These are phyloP conservation scores for Eclectus roratus DNA, from an alignment of 2,113 vertebrate genomes.

Conservation along the genomic window DNA sequence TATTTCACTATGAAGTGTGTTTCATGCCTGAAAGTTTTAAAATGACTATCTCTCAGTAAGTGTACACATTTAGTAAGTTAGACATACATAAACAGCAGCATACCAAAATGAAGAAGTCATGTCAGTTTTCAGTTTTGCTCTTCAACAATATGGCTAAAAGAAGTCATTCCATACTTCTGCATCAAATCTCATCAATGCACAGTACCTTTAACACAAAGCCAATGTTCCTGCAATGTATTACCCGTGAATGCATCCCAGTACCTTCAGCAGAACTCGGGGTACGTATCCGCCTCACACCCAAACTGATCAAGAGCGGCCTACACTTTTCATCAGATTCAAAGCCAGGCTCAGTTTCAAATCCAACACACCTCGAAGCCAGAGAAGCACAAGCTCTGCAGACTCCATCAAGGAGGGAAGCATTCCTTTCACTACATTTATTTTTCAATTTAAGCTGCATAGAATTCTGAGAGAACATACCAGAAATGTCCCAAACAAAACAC, in stretches of 20 bases:
- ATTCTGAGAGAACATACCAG: neutral
- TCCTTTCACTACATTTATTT: neutral
- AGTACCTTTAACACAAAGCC: too few relatives aligned
- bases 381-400: neutral
- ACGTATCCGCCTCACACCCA: too few relatives aligned
- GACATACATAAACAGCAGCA: neutral
- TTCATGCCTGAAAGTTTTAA: neutral
- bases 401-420: too few relatives aligned
- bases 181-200: neutral
- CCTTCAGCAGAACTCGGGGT: neutral
- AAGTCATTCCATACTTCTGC: neutral
- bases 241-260: accelerated
- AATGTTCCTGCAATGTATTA: neutral
- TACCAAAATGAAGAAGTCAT: neutral
- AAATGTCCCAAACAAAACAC: neutral
- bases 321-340: neutral
- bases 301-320: too few relatives aligned
- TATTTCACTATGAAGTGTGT: neutral
- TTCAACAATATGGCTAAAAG: neutral
- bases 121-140: neutral
- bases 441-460: neutral
- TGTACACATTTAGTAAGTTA: neutral
- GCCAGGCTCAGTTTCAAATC: neutral
- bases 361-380: neutral
- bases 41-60: neutral